A percentile compares a stretch with the other conserved stretches of the same genome.
phyloP scores from a whole-genome alignment of 2,888 invertebrate species.

The Zhuqinia jingwanae region DNA sequence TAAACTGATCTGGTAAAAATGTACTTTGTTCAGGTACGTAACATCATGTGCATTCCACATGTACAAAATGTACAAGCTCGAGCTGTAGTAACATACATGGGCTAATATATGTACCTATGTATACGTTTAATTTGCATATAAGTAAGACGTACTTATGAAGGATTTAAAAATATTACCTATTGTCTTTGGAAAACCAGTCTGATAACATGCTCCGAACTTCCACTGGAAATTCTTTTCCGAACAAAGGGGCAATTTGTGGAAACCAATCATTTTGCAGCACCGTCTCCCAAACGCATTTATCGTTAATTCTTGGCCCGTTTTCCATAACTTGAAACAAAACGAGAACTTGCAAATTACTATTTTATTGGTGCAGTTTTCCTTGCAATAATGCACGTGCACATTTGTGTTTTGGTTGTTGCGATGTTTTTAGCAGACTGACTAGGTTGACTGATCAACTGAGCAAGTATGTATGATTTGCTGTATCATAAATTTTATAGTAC shows the following conservation, averaged over 20 bases:
- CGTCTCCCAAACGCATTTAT: constrained; percentile 14
- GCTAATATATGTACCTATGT: neutral
- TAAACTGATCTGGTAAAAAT: neutral
- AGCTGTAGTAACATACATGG: no score
- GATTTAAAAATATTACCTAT: constrained; percentile 8
- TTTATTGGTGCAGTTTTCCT: neutral
- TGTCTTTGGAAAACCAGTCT: constrained; percentile 49
- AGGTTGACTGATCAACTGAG: no score
- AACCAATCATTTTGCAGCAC: constrained; percentile 49
- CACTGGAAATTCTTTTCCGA: constrained; percentile 37
- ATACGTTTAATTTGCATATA: neutral
- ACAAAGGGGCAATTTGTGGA: neutral
- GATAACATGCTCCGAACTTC: constrained; percentile 45
- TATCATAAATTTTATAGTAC: no score
- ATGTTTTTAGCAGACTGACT: no score
- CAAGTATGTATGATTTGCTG: no score
- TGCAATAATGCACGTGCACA: no score
- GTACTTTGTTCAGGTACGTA: no score
- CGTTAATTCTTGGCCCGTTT: no score
- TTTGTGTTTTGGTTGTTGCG: no score
- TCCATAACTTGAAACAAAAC: no score
- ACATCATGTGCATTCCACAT: neutral
- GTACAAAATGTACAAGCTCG: no score
- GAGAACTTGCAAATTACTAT: neutral
- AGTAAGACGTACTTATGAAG: no score